Conservation (phyloP, 2,797 vertebrate genomes). For the Catamblyrhynchus diadema region DNA sequence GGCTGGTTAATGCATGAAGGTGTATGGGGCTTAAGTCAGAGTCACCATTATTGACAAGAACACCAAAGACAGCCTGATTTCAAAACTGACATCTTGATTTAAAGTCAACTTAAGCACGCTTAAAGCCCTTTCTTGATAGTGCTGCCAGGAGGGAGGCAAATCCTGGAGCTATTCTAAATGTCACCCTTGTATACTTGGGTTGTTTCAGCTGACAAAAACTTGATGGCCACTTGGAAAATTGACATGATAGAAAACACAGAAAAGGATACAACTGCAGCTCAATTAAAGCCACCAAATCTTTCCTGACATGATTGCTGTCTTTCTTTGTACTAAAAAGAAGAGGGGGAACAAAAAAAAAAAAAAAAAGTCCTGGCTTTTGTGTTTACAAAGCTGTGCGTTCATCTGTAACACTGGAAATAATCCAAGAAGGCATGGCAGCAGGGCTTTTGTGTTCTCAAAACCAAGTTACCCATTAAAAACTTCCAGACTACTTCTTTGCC, state of each 20-base stretch:
- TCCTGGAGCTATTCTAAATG: constrained; percentile 62
- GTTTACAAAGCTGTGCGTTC: not conserved
- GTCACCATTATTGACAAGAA: constrained; percentile 37
- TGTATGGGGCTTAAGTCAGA: constrained; percentile 16
- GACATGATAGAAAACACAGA: constrained; percentile 59
- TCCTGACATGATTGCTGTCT: not conserved
- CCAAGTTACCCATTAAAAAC: constrained; percentile 26
- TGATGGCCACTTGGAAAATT: constrained; percentile 67
- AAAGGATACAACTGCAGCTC: constrained; percentile 25
- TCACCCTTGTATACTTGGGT: constrained; percentile 52
- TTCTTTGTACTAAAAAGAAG: not conserved
- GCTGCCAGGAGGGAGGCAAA: constrained; percentile 44
- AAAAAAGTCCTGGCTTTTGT: not conserved
- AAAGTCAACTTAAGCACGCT: constrained; percentile 53
- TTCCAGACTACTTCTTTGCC: not conserved
- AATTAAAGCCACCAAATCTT: constrained; percentile 38
- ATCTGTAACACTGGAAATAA: constrained; percentile 3
- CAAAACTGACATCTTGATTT: constrained; percentile 62
- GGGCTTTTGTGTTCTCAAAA: constrained; percentile 1
- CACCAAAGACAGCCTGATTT: constrained; percentile 20
- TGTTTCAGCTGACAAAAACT: constrained; percentile 57
- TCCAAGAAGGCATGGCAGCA: constrained; percentile 1
- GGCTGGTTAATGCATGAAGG: not conserved
- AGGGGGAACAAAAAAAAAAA: not conserved
- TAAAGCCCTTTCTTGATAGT: constrained; percentile 48